Conservation (phyloP, 2,888 invertebrate species). For the Resseliella maxima region DNA sequence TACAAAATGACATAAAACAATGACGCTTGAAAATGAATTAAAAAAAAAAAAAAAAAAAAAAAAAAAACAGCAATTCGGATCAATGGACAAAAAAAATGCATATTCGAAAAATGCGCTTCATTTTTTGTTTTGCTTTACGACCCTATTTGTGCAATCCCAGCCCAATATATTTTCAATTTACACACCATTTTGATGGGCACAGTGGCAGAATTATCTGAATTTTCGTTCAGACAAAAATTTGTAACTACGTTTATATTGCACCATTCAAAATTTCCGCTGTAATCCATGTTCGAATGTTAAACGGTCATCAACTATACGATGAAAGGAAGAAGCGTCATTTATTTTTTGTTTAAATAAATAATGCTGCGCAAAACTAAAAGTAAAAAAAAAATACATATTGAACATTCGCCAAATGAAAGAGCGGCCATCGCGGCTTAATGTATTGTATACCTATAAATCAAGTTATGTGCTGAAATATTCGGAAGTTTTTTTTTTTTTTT, state of each 20-base stretch:
- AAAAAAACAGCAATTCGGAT: too few relatives aligned
- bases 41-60: too few relatives aligned
- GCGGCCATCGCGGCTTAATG: background rate
- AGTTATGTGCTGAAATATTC: background rate
- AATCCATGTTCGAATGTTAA: background rate
- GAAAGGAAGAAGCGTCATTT: background rate
- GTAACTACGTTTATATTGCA: background rate
- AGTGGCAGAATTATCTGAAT: background rate
- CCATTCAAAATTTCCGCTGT: background rate
- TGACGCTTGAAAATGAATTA: too few relatives aligned
- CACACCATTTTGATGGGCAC: background rate
- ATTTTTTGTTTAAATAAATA: background rate
- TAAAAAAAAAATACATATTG: background rate
- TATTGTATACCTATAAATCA: too few relatives aligned
- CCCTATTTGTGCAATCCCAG: background rate
- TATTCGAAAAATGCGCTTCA: too few relatives aligned
- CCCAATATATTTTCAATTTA: background rate
- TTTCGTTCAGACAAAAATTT: background rate
- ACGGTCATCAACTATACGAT: background rate
- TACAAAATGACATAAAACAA: too few relatives aligned
- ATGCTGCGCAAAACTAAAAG: background rate
- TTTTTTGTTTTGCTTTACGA: background rate
- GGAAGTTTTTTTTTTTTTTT: too few relatives aligned
- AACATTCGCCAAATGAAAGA: background rate
- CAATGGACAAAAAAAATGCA: too few relatives aligned